Evolutionary conservation across 2,113 vertebrate species (phyloP).

Genomic region (Emydura subglobosa): DNA sequence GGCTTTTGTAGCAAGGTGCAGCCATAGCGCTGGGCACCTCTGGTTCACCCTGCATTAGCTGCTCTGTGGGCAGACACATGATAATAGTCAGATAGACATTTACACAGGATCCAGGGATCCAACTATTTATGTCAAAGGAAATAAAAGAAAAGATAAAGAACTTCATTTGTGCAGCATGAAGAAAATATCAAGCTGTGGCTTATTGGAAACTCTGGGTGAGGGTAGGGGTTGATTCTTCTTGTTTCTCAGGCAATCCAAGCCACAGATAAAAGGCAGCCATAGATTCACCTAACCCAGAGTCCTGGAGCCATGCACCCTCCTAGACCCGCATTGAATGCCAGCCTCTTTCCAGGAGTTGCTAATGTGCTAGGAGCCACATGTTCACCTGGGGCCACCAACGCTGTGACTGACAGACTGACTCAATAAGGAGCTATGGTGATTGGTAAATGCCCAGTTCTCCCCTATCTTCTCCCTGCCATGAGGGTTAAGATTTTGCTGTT

Average conservation of each 20-base stretch:
- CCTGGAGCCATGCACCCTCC: background rate
- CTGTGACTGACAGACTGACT: accelerated
- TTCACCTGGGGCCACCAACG: background rate
- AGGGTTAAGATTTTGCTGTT: background rate
- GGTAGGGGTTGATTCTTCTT: too few relatives aligned
- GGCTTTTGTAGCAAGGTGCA: too few relatives aligned
- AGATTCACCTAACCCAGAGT: background rate
- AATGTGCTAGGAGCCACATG: background rate
- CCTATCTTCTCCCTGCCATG: accelerated
- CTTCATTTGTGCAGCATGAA: background rate
- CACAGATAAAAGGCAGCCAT: background rate
- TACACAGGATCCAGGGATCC: too few relatives aligned
- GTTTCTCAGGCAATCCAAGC: background rate
- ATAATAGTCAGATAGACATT: too few relatives aligned
- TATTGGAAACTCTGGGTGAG: background rate
- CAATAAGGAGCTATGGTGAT: background rate
- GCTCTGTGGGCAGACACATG: background rate
- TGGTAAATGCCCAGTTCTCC: background rate
- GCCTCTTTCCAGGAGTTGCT: background rate
- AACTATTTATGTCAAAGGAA: background rate
- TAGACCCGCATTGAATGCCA: background rate
- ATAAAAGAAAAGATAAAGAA: background rate
- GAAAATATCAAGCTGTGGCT: background rate
- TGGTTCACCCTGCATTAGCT: background rate
- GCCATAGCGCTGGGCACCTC: accelerated